Evolutionary conservation across 2,113 vertebrate genomes (phyloP).

Genomic region (Pica pica): DNA sequence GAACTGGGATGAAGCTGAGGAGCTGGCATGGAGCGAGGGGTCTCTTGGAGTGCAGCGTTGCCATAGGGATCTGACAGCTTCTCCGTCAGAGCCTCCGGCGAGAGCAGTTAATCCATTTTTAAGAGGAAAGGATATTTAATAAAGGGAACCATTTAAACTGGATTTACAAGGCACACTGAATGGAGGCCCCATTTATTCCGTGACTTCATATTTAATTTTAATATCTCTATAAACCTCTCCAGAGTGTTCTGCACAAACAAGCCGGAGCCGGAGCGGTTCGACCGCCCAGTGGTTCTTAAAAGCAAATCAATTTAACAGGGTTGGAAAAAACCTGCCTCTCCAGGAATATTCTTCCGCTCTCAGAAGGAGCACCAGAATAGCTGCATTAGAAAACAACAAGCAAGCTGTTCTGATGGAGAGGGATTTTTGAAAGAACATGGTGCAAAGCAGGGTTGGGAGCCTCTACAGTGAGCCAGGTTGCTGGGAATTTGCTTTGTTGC

Average conservation of each 20-base stretch:
- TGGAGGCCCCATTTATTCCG: neutral
- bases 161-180: neutral
- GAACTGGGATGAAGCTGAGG: accelerated
- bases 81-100: neutral
- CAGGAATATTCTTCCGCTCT: neutral
- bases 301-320: neutral
- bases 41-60: neutral
- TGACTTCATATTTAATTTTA: slow-evolving; percentile 6
- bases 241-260: neutral
- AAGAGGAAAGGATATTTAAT: slow-evolving; percentile 57
- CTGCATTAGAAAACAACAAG: neutral
- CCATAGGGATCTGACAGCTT: neutral
- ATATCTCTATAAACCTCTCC: slow-evolving; percentile 1
- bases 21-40: neutral
- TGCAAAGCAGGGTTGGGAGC: neutral
- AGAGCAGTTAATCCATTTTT: slow-evolving; percentile 32
- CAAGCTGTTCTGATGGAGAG: neutral
- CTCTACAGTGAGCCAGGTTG: accelerated
- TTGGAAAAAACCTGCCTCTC: neutral
- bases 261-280: neutral
- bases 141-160: slow-evolving; percentile 48
- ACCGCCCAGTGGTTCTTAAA: neutral
- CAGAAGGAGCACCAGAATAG: neutral
- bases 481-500: neutral
- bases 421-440: neutral